These are phyloP conservation scores for Sebastes nivosus DNA, from an alignment of 2,797 vertebrate genomes.

Conservation along the genomic window DNA sequence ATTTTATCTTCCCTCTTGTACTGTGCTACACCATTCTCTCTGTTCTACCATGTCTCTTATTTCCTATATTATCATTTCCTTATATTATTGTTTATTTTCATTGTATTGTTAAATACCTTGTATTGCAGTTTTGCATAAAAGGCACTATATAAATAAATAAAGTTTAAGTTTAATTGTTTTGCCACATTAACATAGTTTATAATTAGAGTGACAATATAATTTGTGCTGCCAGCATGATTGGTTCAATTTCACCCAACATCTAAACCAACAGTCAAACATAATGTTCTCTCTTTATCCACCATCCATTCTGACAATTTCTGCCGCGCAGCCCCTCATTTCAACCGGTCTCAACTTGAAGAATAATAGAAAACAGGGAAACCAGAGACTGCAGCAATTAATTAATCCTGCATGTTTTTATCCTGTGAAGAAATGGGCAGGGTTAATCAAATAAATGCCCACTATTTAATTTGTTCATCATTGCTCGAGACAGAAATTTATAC, in stretches of 20 bases:
- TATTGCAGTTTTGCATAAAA: neutral
- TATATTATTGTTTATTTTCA: neutral
- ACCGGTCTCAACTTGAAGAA: neutral
- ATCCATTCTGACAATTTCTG: neutral
- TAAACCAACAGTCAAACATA: neutral
- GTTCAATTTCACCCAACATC: neutral
- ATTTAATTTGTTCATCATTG: conserved; percentile 4
- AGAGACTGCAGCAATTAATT: neutral
- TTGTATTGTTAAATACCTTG: neutral
- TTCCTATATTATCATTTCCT: neutral
- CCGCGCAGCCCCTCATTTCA: neutral
- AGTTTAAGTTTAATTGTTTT: neutral
- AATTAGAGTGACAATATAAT: neutral
- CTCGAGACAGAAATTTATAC: neutral
- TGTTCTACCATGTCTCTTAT: neutral
- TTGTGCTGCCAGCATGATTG: neutral
- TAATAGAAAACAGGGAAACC: neutral
- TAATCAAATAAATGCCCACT: neutral
- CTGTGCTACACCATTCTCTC: accelerated
- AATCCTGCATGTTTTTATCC: neutral
- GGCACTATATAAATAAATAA: neutral
- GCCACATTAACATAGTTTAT: neutral
- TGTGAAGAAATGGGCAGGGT: neutral
- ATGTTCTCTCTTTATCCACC: neutral
- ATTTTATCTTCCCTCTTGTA: too few relatives aligned